Evolutionary conservation across 2,797 vertebrate species (phyloP), one percentile per base, ranked within the genome.

Genomic region (Esox lucius): DNA sequence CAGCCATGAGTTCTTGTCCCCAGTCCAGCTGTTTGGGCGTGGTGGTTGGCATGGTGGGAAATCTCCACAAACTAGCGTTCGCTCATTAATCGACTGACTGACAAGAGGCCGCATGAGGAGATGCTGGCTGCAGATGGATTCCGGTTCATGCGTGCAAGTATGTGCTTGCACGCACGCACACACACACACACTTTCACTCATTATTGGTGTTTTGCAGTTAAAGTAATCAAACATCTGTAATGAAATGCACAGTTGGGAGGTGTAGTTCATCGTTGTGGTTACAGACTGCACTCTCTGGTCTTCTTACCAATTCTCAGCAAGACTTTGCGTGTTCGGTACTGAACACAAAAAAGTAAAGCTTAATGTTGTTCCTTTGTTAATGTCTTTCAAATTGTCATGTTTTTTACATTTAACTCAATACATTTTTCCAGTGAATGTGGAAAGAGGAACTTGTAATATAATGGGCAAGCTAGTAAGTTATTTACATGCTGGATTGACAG

Each of bases 1-100:
- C 81, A 83, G 74, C 86, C 84, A 82, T 84, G 81, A 69, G 75
- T 79, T 62, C 56, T 75, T 87, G 83, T 87, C 84, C 72, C 75
- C 2, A 24, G 76, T 85, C 83, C 84, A 86, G 84, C 74, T 86
- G 86, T 86, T 81, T 4, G 86, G 86, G 87, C 74, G 88, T 83
- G 82, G 86, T 79, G 79, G 81, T 67, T 87, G 88, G 83, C 85
- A 88, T 78, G 79, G 77, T 7, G 70, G 83, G 75, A 84, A 78
- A 75, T 78, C 67, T 78, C 68, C 77, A 81, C 73, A 66, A 76
- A 81, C 81, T 56, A 53, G 70, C 53, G 71, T 78, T 74, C 81
- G 78, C 81, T 86, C 78, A 85, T 89, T 84, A 86, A 84, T 84
- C 79, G 71, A 71, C 75, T 75, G 72, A 67, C 56, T 70, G 70